Evolutionary conservation across 2,888 invertebrate species (phyloP), one percentile per base, ranked within the genome.

Genomic region (Tetranychus truncatus): DNA sequence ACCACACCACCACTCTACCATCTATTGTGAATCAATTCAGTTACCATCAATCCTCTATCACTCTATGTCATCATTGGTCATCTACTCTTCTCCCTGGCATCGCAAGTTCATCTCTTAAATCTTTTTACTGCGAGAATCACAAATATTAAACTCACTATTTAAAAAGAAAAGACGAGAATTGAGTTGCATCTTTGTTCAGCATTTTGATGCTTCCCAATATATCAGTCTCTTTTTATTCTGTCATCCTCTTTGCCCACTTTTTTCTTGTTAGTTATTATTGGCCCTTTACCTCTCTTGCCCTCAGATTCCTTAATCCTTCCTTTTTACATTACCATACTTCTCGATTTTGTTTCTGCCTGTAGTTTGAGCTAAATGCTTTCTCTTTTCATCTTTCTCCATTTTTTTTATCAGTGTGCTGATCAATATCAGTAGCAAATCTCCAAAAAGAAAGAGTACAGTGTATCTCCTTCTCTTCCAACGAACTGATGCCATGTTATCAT

Each of bases 181-280:
- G 55, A 55, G 55, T 55, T 55, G 55, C 55, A 55, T 55, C 55
- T 55, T 55, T 55, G 55, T 55, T 55, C 55, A 55, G 55, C 55
- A 55, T 55, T 55, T 55, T 55, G 55, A 55, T 55, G 55, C 55
- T 55, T 55, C 55, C 55, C 55, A 55, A 55, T 55, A 9, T 15
- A 55, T 55, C 55, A 15, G 55, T 55, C 55, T 55, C 55, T 55
- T 55, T 15, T 55, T 55, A 55, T 15, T 55, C 55, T 55, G 55
- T 55, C 55, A 55, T 55, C 55, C 55, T 55, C 55, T 55, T 15
- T 55, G 15, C 15, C 55, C 55, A 15, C 15, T 15, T 55, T 46
- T 55, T 15, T 9, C 15, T 55, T 55, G 9, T 55, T 55, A 15
- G 55, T 55, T 15, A 55, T 9, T 55, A 55, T 55, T 55, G 11